Evolutionary conservation across 2,888 invertebrate genomes (phyloP).

Genomic region (Mongoloraphidia duomilia): DNA sequence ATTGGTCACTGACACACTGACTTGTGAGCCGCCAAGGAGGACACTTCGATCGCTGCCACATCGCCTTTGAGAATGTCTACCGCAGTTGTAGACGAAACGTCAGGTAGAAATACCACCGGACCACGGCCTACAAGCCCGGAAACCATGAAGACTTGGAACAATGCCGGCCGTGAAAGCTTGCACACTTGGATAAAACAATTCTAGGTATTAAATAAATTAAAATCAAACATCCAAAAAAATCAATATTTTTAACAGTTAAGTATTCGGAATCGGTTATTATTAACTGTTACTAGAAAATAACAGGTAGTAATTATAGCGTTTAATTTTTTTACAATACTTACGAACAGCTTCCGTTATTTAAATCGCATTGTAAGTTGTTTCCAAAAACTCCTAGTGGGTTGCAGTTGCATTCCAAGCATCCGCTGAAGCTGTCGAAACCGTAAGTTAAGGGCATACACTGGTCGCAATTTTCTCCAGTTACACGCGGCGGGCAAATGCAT

Average conservation of each 20-base stretch:
- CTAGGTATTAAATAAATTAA: neutral
- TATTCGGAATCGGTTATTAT: neutral
- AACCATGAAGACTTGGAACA: no score
- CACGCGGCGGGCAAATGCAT: constrained; percentile 85
- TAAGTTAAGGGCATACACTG: constrained; percentile 78
- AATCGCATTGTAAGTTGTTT: constrained; percentile 73
- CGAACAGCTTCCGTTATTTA: constrained; percentile 73
- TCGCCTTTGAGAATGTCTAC: no score
- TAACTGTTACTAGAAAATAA: neutral
- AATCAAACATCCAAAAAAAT: constrained; percentile 8
- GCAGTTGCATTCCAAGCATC: constrained; percentile 92
- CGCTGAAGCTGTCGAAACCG: constrained; percentile 85
- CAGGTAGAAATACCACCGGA: no score
- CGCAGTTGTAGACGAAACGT: no score
- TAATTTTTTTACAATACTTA: constrained; percentile 31
- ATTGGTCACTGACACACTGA: no score
- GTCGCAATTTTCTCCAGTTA: constrained; percentile 80
- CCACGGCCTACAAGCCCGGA: no score
- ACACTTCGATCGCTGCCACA: no score
- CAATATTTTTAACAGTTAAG: neutral
- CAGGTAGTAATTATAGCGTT: no score
- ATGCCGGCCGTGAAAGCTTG: no score
- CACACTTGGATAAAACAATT: no score
- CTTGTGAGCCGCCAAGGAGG: no score
- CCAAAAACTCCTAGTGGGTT: constrained; percentile 64